These are phyloP conservation scores for Lycaena phlaeas DNA, from an alignment of 2,888 invertebrate species.

Conservation along the genomic window DNA sequence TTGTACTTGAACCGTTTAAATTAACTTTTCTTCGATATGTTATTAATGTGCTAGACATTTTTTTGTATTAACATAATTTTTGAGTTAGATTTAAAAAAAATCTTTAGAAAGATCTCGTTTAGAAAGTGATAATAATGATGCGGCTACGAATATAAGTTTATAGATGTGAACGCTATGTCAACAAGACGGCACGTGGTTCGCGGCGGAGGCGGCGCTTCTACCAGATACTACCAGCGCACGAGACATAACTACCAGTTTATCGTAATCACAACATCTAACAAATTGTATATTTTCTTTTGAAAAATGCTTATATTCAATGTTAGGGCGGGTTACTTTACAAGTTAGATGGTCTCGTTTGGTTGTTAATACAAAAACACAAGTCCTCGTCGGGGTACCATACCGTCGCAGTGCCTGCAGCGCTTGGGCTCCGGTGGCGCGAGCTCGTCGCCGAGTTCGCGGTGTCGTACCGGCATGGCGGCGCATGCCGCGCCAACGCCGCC, in stretches of 20 bases:
- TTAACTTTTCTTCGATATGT: too few species aligned
- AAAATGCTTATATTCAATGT: too few species aligned
- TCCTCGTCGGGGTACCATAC: conserved; percentile 60
- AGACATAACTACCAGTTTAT: not conserved
- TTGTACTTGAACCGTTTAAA: too few species aligned
- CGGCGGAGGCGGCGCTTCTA: conserved; percentile 3
- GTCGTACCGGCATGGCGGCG: conserved; percentile 74
- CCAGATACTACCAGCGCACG: not conserved
- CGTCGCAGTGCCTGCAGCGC: conserved; percentile 95
- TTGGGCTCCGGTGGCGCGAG: conserved; percentile 84
- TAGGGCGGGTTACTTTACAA: too few species aligned
- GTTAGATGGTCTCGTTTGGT: too few species aligned
- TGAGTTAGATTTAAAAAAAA: too few species aligned
- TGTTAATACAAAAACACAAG: not conserved
- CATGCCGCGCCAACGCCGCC: conserved; percentile 70
- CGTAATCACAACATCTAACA: too few species aligned
- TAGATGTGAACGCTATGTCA: conserved; percentile 5
- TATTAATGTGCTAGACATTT: too few species aligned
- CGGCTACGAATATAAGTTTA: not conserved
- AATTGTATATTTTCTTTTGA: too few species aligned
- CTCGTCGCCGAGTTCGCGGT: conserved; percentile 72
- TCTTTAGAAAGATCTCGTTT: too few species aligned
- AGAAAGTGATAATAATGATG: too few species aligned
- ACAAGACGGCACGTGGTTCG: conserved; percentile 13
- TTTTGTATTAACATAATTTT: too few species aligned